Evolutionary conservation across 92 coral and sea anemone species (phyloP), one percentile per base, ranked within the genome.

Genomic region (Parazoanthus atlanticus): DNA sequence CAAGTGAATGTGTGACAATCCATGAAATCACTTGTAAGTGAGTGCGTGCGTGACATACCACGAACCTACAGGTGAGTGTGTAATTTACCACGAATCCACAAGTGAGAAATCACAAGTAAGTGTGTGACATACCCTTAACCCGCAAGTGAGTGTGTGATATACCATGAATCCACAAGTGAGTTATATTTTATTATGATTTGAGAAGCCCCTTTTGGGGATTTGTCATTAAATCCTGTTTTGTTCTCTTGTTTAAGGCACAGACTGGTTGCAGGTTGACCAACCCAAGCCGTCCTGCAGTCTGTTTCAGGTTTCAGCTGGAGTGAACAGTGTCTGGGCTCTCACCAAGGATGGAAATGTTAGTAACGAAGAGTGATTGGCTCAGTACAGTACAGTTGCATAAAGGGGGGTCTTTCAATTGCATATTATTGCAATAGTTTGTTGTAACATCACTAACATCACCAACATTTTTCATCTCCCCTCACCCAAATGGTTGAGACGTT

Each of bases 321-420:
- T 91, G 6, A 93, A 95, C 89, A 90, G 97, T 85, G 89, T 95
- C 5, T 97, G 99, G 99, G 97, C 96, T 2, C 91, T 97, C 30
- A 95, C 97, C 7, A 97, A 95, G 91, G 98, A 95, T 90, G 98
- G 95, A 9, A 94, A 97, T 93, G 99, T 96, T 46, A 30, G 56
- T 74, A 26, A 25, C 49, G 75, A 23, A 71, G 9, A 72, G 36
- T 71, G 52, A 12, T 25, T n/a, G 70, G 21, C 29, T 34, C 25
- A 76, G 41, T 2, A 21, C 61, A 86, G 32, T 32, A 16, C 58
- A 52, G 21, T 52, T 15, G 58, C 21, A 1, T 46, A 46, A 46
- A 1, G 49, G 49, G 13, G 49, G 13, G 11, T 46, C 10, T 7
- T 46, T 46, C 49, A 46, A 10, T 7, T 46, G 49, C 49, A 46